Percentiles rank a stretch among this genome's conserved stretches.
phyloP scores from a whole-genome alignment of 2,888 invertebrate species.

The Rhingia rostrata region DNA sequence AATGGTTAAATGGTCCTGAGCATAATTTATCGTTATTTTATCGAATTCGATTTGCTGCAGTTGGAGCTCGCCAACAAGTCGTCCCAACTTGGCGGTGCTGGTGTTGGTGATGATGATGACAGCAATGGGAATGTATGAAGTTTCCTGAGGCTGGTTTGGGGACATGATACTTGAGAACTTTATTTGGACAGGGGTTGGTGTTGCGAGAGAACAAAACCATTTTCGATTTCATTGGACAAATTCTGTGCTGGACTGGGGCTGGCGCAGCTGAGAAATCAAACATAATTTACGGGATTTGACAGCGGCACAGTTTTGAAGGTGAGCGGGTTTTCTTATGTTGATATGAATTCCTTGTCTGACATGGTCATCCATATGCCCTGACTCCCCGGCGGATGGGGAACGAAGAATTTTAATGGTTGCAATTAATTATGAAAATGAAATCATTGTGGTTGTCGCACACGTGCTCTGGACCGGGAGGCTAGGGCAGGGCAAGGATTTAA shows the following conservation, averaged over 20 bases:
- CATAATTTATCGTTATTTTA: slow-evolving; percentile 67
- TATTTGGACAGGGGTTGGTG: slow-evolving; percentile 47
- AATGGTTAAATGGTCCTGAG: slow-evolving; percentile 62
- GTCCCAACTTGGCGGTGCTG: slow-evolving; percentile 5
- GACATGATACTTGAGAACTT: slow-evolving; percentile 66
- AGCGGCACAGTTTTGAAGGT: slow-evolving; percentile 64
- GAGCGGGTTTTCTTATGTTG: slow-evolving; percentile 57
- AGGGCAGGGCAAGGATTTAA: slow-evolving; percentile 37
- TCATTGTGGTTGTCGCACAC: slow-evolving; percentile 62
- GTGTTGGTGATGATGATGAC: slow-evolving; percentile 58
- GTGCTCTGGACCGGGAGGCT: slow-evolving; percentile 21
- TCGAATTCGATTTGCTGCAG: slow-evolving; percentile 55
- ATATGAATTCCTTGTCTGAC: slow-evolving; percentile 42
- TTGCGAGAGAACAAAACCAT: slow-evolving; percentile 37
- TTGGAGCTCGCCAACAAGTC: slow-evolving; percentile 6
- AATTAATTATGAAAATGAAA: slow-evolving; percentile 72
- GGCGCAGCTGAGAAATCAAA: slow-evolving; percentile 32
- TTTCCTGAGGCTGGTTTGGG: background rate
- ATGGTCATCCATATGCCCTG: slow-evolving; percentile 4
- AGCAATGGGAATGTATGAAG: slow-evolving; percentile 34
- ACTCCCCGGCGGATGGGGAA: background rate
- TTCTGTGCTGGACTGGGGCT: slow-evolving; percentile 13
- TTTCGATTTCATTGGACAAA: slow-evolving; percentile 70
- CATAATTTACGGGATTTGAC: slow-evolving; percentile 65
- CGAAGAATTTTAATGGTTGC: slow-evolving; percentile 62